Evolutionary conservation across 2,797 vertebrate genomes (phyloP).

Genomic region (Anolis apletophallus): DNA sequence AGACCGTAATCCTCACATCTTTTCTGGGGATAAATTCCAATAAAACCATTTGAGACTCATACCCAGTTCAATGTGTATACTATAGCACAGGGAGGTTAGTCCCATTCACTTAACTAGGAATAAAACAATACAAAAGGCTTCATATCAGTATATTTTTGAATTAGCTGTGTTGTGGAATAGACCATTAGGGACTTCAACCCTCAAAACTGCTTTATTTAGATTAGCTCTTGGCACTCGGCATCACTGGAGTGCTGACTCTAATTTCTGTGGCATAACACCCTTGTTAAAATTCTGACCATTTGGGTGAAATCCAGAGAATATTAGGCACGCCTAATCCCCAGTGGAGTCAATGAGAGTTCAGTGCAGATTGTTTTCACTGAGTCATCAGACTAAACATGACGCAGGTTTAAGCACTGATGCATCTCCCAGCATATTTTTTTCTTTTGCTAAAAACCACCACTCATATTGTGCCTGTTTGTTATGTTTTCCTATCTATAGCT

Average conservation of each 20-base stretch:
- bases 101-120: not conserved
- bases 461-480: conserved; percentile 1
- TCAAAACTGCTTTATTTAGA: conserved; percentile 24
- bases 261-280: not conserved
- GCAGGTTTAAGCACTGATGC: not conserved
- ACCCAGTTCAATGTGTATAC: not conserved
- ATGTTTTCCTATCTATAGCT: not conserved
- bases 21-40: not conserved
- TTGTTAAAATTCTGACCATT: conserved; percentile 11
- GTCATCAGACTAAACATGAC: not conserved
- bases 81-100: not conserved
- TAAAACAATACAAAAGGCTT: not conserved
- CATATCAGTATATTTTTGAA: not conserved
- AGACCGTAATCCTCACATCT: not conserved
- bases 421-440: not conserved
- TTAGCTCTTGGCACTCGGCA: conserved; percentile 2
- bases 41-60: not conserved
- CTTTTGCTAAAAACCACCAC: not conserved
- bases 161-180: not conserved
- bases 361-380: not conserved
- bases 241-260: conserved; percentile 1
- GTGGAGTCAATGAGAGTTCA: not conserved
- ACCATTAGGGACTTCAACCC: not conserved
- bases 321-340: not conserved
- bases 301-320: not conserved